phyloP scores from a whole-genome alignment of 1,140 invertebrate genomes.

The Mercenaria mercenaria region DNA sequence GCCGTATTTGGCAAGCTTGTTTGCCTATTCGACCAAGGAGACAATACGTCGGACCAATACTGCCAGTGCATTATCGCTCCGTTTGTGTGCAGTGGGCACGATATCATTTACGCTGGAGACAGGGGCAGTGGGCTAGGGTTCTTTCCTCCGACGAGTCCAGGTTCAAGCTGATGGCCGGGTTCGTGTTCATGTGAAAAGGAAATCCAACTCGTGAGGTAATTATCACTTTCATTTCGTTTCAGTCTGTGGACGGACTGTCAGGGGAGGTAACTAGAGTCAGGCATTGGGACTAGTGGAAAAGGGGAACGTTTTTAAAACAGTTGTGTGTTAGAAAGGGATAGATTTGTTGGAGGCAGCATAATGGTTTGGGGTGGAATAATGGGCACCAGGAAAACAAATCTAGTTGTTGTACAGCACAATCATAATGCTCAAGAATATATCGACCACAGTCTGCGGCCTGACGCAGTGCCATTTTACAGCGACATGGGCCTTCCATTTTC shows the following conservation, averaged over 20 bases:
- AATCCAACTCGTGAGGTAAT: no score
- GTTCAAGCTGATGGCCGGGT: background rate
- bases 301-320: background rate
- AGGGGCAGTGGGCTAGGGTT: no score
- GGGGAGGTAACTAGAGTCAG: no score
- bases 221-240: no score
- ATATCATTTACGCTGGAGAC: background rate
- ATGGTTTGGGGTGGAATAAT: slow-evolving; percentile 9
- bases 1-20: background rate
- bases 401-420: background rate
- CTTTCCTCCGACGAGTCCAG: background rate
- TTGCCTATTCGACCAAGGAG: background rate
- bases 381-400: background rate
- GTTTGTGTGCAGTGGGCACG: no score
- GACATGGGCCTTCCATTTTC: background rate
- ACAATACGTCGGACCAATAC: background rate
- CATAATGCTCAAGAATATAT: background rate
- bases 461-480: background rate
- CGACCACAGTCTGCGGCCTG: background rate
- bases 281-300: background rate
- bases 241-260: no score
- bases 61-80: background rate
- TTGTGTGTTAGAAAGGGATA: background rate
- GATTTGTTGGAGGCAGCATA: background rate
- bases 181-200: no score